These are phyloP conservation scores for Pogoniulus pusillus DNA, from an alignment of 2,797 vertebrate genomes.

Conservation along the genomic window DNA sequence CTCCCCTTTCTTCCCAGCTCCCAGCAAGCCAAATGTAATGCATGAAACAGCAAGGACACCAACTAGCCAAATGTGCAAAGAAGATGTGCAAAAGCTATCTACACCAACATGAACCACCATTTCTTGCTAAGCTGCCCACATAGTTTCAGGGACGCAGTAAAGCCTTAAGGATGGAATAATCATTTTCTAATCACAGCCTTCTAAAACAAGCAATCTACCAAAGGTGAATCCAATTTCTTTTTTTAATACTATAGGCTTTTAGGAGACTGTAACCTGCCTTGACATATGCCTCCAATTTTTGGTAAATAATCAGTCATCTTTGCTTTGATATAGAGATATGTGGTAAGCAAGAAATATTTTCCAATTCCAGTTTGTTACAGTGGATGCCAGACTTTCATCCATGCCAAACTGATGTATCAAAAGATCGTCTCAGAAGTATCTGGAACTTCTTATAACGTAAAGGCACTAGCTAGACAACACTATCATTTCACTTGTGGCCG, in stretches of 20 bases:
- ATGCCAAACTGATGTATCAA: background rate
- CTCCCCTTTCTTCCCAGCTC: background rate
- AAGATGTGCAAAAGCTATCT: background rate
- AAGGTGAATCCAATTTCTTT: background rate
- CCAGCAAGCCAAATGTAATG: background rate
- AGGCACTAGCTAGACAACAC: background rate
- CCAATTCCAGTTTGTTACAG: constrained; percentile 17
- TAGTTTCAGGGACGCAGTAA: background rate
- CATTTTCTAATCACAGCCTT: background rate
- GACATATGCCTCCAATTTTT: constrained; percentile 25
- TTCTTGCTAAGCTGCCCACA: background rate
- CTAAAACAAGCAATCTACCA: background rate
- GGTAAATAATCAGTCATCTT: constrained; percentile 27
- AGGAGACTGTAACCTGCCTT: background rate
- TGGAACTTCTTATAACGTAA: background rate
- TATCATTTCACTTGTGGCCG: background rate
- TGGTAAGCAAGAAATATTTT: constrained; percentile 37
- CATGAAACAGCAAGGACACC: background rate
- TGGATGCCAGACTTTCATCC: background rate
- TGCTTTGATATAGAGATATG: constrained; percentile 31
- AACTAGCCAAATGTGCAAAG: background rate
- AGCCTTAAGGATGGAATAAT: background rate
- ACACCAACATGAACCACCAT: background rate
- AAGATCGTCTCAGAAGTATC: constrained; percentile 15
- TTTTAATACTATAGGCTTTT: background rate